These are phyloP conservation scores for Penaeus chinensis DNA, from an alignment of 1,140 invertebrate genomes.

Conservation along the genomic window DNA sequence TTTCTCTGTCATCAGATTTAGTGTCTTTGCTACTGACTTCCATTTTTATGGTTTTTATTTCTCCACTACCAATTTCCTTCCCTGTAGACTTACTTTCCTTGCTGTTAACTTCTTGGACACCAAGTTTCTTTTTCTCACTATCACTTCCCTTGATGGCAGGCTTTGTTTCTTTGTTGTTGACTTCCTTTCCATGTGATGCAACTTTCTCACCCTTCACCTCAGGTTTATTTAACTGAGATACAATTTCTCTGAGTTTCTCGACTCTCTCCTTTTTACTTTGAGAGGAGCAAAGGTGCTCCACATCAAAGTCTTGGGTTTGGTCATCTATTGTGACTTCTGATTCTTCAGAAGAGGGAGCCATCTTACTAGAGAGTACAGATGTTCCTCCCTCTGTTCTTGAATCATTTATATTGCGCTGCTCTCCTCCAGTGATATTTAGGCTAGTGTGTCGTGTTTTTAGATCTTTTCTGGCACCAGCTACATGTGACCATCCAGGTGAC, in stretches of 20 bases:
- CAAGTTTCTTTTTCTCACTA: not conserved
- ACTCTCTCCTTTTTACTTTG: constrained; percentile 34
- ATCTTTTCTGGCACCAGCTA: constrained; percentile 43
- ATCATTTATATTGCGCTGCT: constrained; percentile 23
- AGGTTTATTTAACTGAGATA: constrained; percentile 18
- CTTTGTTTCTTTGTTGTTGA: not conserved
- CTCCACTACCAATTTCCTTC: too few relatives aligned
- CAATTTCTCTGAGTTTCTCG: constrained; percentile 29
- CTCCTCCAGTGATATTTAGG: constrained; percentile 45
- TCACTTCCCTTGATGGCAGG: not conserved
- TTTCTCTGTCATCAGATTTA: too few relatives aligned
- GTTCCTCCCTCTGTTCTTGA: constrained; percentile 17
- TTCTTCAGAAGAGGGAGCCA: constrained; percentile 6
- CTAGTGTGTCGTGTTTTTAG: constrained; percentile 23
- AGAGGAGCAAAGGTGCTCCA: constrained; percentile 35
- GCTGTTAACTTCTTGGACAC: not conserved
- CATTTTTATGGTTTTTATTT: too few relatives aligned
- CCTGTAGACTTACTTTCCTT: not conserved
- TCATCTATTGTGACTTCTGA: constrained; percentile 36
- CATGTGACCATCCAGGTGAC: constrained; percentile 51
- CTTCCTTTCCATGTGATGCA: not conserved
- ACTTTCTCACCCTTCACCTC: not conserved
- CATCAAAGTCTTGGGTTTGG: constrained; percentile 40
- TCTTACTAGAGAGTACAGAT: not conserved
- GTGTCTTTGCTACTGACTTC: too few relatives aligned